Base-by-base conservation (phyloP, 2,797 vertebrate genomes). In the Falco peregrinus region DNA sequence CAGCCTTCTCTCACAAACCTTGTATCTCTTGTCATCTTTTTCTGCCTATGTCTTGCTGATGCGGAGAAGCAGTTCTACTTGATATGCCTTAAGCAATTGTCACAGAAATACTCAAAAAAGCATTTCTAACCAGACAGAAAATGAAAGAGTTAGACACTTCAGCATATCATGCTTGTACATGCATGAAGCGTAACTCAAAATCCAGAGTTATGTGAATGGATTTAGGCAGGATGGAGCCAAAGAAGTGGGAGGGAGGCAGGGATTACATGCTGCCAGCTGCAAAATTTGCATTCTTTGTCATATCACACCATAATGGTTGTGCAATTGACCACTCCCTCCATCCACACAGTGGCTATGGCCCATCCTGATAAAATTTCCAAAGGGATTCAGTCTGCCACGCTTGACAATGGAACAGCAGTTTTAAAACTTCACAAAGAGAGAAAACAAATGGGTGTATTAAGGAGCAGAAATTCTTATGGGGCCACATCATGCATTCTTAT, bases 241-340 rank as follows among this genome's bases (percentile, higher is more conserved):
- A 77, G 79, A 85, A 92, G 45, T 89, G 67, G 64, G 78, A 94
- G 78, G 78, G 84, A 85, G 81, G 26, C 78, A 85, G 89, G 86
- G 56, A 95, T 94, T 94, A 77, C 87, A 59, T 71, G 75, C 86
- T 93, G 75, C 95, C 89, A 96, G 87, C 90, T 94, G 94, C 90
- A 89, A 70, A 92, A 83, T 85, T 85, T 91, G 85, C 24, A 18
- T 86, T 95, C 75, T 93, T 86, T 92, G 84, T 93, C 89, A 29
- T 86, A 77, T 87, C 92, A 51, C 88, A 92, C 87, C 84, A 65
- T 50, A 57, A 37, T 70, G 24, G 50, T 85, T 80, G 78, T 75
- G 75, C 81, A 82, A 8, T 9, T 87, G 75, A 64, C 90, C 74
- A 8, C 82, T 96, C 81, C 84, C 45, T 87, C 64, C 87, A 68